Percentiles rank a stretch among this genome's conserved stretches.
Evolutionary conservation across 1,140 invertebrate genomes (phyloP).

Genomic region (Macrocentrus cingulum): DNA sequence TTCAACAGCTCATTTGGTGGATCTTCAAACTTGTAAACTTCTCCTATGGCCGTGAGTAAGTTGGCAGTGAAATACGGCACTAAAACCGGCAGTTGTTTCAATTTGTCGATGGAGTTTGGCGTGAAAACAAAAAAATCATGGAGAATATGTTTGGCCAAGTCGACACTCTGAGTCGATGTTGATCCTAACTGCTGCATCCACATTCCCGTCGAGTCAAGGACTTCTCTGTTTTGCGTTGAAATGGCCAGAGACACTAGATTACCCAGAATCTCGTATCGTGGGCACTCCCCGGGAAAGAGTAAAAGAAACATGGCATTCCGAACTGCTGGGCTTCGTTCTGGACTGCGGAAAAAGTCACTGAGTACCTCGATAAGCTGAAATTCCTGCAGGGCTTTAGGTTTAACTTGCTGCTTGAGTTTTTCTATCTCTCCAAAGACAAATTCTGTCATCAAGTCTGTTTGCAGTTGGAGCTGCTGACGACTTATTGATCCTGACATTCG

Average conservation of each 20-base stretch:
- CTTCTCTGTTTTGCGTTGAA: constrained; percentile 70
- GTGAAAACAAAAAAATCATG: constrained; percentile 77
- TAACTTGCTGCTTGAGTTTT: constrained; percentile 63
- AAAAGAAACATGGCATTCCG: constrained; percentile 80
- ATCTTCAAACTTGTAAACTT: constrained; percentile 65
- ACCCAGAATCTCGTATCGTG: constrained; percentile 71
- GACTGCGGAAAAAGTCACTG: constrained; percentile 72
- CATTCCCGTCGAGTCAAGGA: constrained; percentile 76
- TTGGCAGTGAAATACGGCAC: constrained; percentile 79
- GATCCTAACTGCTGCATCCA: constrained; percentile 83
- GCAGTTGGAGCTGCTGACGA: constrained; percentile 64
- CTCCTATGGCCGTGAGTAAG: constrained; percentile 77
- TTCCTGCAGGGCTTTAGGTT: constrained; percentile 66
- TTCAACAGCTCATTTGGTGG: constrained; percentile 47
- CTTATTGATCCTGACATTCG: constrained; percentile 61
- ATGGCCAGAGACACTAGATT: constrained; percentile 78
- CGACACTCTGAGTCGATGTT: constrained; percentile 70
- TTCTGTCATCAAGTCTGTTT: constrained; percentile 78
- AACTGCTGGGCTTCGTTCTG: constrained; percentile 68
- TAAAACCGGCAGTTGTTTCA: constrained; percentile 69
- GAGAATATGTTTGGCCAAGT: constrained; percentile 73
- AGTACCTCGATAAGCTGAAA: constrained; percentile 75
- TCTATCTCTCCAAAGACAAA: constrained; percentile 81
- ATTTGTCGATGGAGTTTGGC: constrained; percentile 65
- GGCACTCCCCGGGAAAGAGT: constrained; percentile 69